Conservation (phyloP, 2,797 vertebrate genomes). For the Coregonus suidteri region DNA sequence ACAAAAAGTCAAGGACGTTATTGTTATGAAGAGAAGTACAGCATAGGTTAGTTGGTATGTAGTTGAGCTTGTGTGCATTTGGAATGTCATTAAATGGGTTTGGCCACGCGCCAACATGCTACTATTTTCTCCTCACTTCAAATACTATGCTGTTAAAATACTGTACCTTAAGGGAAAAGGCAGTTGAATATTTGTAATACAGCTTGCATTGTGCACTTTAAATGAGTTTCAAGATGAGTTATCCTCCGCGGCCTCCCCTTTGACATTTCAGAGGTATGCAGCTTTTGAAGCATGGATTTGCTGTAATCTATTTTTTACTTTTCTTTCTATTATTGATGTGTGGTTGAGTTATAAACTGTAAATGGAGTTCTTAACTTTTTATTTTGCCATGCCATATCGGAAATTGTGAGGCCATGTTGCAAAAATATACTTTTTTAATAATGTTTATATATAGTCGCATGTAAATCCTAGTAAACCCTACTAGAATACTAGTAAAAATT, state of each 20-base stretch:
- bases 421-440: too few species aligned
- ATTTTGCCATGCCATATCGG: conserved; percentile 33
- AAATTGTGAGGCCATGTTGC: too few species aligned
- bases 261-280: conserved; percentile 80
- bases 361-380: conserved; percentile 63
- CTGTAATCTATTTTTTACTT: conserved; percentile 68
- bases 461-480: too few species aligned
- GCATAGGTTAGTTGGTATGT: conserved; percentile 48
- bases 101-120: conserved; percentile 62
- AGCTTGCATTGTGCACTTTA: conserved; percentile 70
- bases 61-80: conserved; percentile 65
- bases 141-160: conserved; percentile 64
- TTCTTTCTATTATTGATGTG: conserved; percentile 72
- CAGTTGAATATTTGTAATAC: conserved; percentile 76
- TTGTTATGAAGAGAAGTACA: neutral
- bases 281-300: conserved; percentile 73
- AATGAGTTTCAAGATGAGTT: conserved; percentile 80
- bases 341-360: conserved; percentile 78
- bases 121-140: conserved; percentile 61
- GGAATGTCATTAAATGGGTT: conserved; percentile 75
- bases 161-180: conserved; percentile 62
- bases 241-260: conserved; percentile 73
- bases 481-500: too few species aligned
- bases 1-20: conserved; percentile 61
- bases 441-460: too few species aligned